These are phyloP conservation scores for Tauraco erythrolophus DNA, from an alignment of 2,113 vertebrate species.

Conservation along the genomic window DNA sequence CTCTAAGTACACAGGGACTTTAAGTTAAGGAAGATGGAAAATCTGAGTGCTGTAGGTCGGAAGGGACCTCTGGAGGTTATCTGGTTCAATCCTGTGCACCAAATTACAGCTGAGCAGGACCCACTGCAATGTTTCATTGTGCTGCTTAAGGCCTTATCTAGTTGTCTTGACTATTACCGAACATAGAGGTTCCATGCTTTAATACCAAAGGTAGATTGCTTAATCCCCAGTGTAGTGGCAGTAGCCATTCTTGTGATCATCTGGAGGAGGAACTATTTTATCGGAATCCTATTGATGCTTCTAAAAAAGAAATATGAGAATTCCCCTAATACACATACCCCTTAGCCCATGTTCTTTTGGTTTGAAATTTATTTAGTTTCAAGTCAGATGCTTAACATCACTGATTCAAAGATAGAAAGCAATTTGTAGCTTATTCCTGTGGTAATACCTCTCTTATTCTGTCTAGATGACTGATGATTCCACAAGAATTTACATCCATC, in stretches of 20 bases:
- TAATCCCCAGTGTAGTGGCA: not conserved
- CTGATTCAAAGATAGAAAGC: not conserved
- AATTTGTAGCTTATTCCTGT: not conserved
- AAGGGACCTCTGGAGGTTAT: not conserved
- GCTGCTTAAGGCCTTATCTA: not conserved
- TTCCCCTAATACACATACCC: accelerated
- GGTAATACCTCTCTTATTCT: not conserved
- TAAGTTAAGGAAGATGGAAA: not conserved
- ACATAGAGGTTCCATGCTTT: not conserved
- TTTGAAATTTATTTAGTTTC: not conserved
- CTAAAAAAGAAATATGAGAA: not conserved
- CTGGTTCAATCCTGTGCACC: not conserved
- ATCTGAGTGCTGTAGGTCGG: not conserved
- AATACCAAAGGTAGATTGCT: not conserved
- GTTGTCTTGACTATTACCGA: not conserved
- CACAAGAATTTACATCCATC: not conserved
- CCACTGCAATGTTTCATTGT: not conserved
- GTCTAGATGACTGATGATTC: not conserved
- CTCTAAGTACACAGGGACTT: not conserved
- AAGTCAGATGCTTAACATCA: not conserved
- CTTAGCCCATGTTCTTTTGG: not conserved
- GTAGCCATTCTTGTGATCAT: not conserved
- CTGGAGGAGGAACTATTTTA: not conserved
- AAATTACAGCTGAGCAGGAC: not conserved
- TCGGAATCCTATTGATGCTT: not conserved